Base-by-base conservation (phyloP, 2,113 vertebrate species). In the Rutilus rutilus region DNA sequence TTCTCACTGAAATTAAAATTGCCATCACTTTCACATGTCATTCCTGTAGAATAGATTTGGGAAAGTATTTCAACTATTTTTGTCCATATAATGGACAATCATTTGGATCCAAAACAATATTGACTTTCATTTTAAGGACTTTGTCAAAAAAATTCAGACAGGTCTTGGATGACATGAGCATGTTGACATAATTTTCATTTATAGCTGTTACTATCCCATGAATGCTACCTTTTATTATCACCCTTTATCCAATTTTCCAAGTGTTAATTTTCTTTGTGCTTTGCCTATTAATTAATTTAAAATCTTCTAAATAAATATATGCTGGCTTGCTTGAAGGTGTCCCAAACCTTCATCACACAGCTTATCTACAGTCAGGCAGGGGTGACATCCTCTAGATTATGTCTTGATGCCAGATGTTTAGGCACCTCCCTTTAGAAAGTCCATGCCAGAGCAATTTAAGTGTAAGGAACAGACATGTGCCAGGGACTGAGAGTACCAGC, bases 401-500 rank as follows among this genome's bases (percentile, higher is more conserved):
- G 60, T 42, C 60, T 54, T 71, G 33, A 21, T 73, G 39, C 64
- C 57, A 85, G 74, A 79, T 86, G 76, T 80, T 86, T 45, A 75
- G 15, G 45, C 78, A 47, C 33, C 47, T 87, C 69, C 78, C 17
- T 42, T 67, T 73, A 27, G 67, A 84, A 42, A 74, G 52, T 17
- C 42, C 21, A 62, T 83, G 84, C 60, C 62, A 86, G 64, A 84
- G 42, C 50, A 21, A 80, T 74, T 86, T 54, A 54, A 76, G 25
- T 75, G 47, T 64, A 88, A 60, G 59, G 42, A 57, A 50, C 23
- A 73, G 65, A 86, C 60, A 76, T 45, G 21, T 78, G 36, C 30
- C 79, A 77, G 59, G 47, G 12, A n/a, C 59, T 30, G 73, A 75
- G 39, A 27, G 75, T 42, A 21, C 74, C 69, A 8, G 85, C 91